Evolutionary conservation across 2,797 vertebrate species (phyloP).

Genomic region (Hippocampus kuda): DNA sequence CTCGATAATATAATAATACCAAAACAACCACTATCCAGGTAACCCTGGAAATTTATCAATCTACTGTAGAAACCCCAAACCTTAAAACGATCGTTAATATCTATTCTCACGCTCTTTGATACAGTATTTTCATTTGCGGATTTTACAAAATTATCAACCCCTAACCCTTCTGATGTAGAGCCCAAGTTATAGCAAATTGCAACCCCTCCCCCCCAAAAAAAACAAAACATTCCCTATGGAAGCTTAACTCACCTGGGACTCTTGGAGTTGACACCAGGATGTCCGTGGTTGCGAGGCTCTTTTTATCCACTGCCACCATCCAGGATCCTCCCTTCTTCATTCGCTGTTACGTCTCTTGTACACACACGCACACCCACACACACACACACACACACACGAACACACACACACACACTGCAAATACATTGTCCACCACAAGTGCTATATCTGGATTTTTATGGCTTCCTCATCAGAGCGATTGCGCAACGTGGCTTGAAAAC

Average conservation of each 20-base stretch:
- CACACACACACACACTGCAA: not conserved
- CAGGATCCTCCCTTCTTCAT: constrained; percentile 29
- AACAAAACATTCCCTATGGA: not conserved
- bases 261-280: not conserved
- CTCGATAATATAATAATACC: not conserved
- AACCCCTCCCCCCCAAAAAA: not conserved
- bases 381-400: not conserved
- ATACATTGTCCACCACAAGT: not conserved
- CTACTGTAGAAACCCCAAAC: not conserved
- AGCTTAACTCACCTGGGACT: constrained; percentile 33
- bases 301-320: constrained; percentile 21
- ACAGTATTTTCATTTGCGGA: not conserved
- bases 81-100: not conserved
- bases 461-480: not conserved
- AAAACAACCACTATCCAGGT: not conserved
- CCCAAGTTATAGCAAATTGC: not conserved
- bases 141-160: not conserved
- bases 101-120: not conserved
- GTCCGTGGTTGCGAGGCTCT: constrained; percentile 16
- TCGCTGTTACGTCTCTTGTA: not conserved
- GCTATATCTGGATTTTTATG: not conserved
- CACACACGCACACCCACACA: not conserved
- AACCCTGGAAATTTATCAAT: not conserved
- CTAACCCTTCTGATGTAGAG: not conserved
- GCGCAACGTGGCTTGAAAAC: not conserved